Evolutionary conservation across 2,888 invertebrate genomes (phyloP).

Genomic region (Papilio demoleus): DNA sequence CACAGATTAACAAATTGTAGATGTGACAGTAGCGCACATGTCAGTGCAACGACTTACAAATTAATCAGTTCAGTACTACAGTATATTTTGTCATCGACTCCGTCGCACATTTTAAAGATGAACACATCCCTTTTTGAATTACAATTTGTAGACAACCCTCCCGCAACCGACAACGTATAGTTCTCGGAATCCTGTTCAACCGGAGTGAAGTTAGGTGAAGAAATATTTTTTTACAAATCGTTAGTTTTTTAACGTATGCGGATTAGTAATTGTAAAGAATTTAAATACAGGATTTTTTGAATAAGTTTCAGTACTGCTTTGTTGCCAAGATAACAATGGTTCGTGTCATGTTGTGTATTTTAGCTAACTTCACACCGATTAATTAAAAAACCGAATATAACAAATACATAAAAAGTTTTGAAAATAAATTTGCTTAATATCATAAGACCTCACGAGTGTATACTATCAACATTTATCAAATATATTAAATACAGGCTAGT

Average conservation of each 20-base stretch:
- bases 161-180: background rate
- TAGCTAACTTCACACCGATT: constrained; percentile 11
- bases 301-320: background rate
- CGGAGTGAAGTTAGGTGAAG: constrained; percentile 8
- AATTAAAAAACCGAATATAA: constrained; percentile 1
- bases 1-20: constrained; percentile 71
- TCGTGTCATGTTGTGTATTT: no score
- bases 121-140: constrained; percentile 7
- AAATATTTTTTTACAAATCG: background rate
- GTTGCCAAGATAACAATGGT: no score
- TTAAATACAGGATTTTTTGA: background rate
- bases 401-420: constrained; percentile 26
- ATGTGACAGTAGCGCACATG: constrained; percentile 51
- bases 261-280: background rate
- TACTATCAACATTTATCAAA: constrained; percentile 22
- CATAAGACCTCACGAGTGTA: constrained; percentile 28
- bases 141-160: background rate
- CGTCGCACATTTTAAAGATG: constrained; percentile 3
- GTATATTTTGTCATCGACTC: constrained; percentile 13
- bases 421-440: constrained; percentile 25
- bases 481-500: constrained; percentile 30
- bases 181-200: constrained; percentile 21
- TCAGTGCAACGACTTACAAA: constrained; percentile 27
- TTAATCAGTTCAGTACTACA: constrained; percentile 35
- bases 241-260: background rate